These are phyloP conservation scores for Drosophila serrata DNA, from an alignment of 1,140 invertebrate genomes.

Conservation along the genomic window DNA sequence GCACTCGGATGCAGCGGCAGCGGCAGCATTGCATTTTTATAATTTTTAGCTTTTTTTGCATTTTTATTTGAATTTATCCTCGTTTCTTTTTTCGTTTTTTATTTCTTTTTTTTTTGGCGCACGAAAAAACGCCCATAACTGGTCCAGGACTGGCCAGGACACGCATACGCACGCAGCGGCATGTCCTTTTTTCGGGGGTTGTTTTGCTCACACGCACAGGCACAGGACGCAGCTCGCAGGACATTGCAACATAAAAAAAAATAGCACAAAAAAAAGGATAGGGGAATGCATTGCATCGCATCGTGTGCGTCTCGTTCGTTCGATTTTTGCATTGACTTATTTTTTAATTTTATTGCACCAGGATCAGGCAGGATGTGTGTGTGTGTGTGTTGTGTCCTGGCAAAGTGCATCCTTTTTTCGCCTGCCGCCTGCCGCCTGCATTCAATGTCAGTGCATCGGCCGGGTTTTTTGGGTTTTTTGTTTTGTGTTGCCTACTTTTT, in stretches of 20 bases:
- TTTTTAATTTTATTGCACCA: constrained; percentile 79
- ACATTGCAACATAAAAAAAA: not conserved
- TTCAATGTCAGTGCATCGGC: constrained; percentile 71
- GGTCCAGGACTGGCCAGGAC: constrained; percentile 60
- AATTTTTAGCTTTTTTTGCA: constrained; percentile 28
- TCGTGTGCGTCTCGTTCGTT: constrained; percentile 43
- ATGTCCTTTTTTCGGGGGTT: constrained; percentile 74
- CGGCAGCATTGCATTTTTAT: constrained; percentile 57
- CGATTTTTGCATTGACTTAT: constrained; percentile 77
- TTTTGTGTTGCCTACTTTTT: constrained; percentile 60
- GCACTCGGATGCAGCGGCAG: constrained; percentile 4
- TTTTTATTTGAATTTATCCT: constrained; percentile 15
- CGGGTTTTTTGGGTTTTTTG: constrained; percentile 48
- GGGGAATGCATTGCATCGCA: constrained; percentile 71
- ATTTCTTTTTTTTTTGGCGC: constrained; percentile 28
- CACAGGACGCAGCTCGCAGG: constrained; percentile 5
- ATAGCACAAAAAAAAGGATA: constrained; percentile 17
- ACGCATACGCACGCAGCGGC: constrained; percentile 20
- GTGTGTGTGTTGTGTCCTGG: no score
- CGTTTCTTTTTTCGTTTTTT: constrained; percentile 13
- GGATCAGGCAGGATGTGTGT: no score
- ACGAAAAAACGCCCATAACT: constrained; percentile 79
- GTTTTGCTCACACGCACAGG: constrained; percentile 56
- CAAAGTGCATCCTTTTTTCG: not conserved
- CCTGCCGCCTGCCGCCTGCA: constrained; percentile 38